Evolutionary conservation across 2,888 invertebrate species (phyloP).

Genomic region (Thecocarcelia acutangulata): DNA sequence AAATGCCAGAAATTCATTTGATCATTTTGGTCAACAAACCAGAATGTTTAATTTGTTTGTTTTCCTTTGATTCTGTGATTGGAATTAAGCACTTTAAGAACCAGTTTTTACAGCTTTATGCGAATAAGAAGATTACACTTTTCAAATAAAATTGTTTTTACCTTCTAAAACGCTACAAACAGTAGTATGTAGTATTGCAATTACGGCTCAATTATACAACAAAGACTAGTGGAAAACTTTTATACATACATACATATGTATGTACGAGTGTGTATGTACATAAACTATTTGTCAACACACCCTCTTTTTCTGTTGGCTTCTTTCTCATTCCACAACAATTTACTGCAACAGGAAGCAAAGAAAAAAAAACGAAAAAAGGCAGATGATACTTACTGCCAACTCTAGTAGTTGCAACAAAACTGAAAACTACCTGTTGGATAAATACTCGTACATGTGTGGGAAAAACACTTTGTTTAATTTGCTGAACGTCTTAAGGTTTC

Average conservation of each 20-base stretch:
- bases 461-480: conserved; percentile 21
- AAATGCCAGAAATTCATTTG: conserved; percentile 27
- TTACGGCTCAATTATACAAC: neutral
- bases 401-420: neutral
- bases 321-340: neutral
- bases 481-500: conserved; percentile 47
- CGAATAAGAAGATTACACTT: conserved; percentile 6
- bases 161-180: neutral
- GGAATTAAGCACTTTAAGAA: neutral
- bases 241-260: too few relatives aligned
- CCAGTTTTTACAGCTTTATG: neutral
- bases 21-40: conserved; percentile 21
- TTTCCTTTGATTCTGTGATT: conserved; percentile 9
- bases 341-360: neutral
- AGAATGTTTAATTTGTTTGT: conserved; percentile 18
- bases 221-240: neutral
- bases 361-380: neutral
- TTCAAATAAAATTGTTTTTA: neutral
- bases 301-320: conserved; percentile 21
- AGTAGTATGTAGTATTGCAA: neutral
- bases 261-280: too few relatives aligned
- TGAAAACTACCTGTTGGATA: conserved; percentile 39
- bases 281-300: conserved; percentile 9
- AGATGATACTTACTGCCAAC: conserved; percentile 1
- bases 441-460: conserved; percentile 2